A percentile compares a stretch with the other conserved stretches of the same genome.
Evolutionary conservation across 2,113 vertebrate genomes (phyloP).

Genomic region (Cygnus buccinator): DNA sequence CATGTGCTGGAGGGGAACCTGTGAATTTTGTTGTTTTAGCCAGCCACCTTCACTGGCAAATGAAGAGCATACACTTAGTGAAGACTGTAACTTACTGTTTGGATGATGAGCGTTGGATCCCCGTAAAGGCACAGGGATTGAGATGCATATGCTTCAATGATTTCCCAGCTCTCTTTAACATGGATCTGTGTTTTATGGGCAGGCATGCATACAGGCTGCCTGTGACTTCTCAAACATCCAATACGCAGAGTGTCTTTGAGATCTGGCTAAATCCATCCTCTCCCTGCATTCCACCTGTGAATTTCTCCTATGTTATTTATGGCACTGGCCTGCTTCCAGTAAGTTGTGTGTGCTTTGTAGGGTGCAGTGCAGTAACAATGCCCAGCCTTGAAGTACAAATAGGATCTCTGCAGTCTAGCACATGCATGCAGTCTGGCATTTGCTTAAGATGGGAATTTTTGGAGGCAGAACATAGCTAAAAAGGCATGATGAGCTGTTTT

Average conservation of each 20-base stretch:
- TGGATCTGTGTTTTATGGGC: not conserved
- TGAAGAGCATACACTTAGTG: accelerated
- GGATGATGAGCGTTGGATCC: not conserved
- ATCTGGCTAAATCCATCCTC: slow-evolving; percentile 23
- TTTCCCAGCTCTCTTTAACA: not conserved
- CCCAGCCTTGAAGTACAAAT: slow-evolving; percentile 6
- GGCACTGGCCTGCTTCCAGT: not conserved
- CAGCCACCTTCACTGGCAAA: accelerated
- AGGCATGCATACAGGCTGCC: not conserved
- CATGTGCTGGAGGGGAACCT: not conserved
- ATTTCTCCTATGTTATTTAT: slow-evolving; percentile 4
- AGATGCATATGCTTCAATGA: not conserved
- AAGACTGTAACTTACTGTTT: not conserved
- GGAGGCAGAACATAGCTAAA: not conserved
- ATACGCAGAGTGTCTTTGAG: not conserved
- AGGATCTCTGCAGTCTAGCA: slow-evolving; percentile 3
- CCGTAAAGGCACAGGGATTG: not conserved
- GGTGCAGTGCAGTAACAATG: slow-evolving; percentile 23
- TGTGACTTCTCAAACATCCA: not conserved
- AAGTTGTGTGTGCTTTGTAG: not conserved
- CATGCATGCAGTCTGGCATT: not conserved
- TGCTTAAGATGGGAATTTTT: not conserved
- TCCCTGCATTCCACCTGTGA: slow-evolving; percentile 44
- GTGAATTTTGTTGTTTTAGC: not conserved
- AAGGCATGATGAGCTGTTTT: not conserved